Conservation (phyloP, 1,140 invertebrate species). For the Akabosia matsudoensis region DNA sequence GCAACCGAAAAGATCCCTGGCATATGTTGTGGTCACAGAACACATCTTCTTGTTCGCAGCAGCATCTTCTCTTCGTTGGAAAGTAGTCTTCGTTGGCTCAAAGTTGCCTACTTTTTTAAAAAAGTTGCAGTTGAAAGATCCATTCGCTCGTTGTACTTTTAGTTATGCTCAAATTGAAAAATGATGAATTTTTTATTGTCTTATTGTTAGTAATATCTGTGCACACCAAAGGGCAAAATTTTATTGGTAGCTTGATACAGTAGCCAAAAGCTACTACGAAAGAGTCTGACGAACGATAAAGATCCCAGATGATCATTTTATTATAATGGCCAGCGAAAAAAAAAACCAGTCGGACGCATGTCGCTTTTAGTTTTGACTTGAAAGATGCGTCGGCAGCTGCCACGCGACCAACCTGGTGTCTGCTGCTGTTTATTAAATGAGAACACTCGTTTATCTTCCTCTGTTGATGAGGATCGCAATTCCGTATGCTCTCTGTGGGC, state of each 20-base stretch:
- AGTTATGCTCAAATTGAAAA: too few relatives aligned
- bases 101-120: too few relatives aligned
- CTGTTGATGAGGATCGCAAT: neutral
- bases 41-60: neutral
- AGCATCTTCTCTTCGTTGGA: neutral
- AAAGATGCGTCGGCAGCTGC: conserved; percentile 22
- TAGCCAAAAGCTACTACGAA: neutral
- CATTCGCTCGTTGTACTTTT: too few relatives aligned
- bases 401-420: conserved; percentile 17
- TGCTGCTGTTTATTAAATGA: neutral
- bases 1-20: too few relatives aligned
- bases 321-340: neutral
- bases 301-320: conserved; percentile 16
- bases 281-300: neutral
- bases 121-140: too few relatives aligned
- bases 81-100: too few relatives aligned
- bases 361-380: neutral
- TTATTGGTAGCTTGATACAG: neutral
- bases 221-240: conserved; percentile 11
- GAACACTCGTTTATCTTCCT: neutral
- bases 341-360: conserved; percentile 16
- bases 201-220: too few relatives aligned
- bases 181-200: too few relatives aligned
- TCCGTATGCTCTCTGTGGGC: neutral
- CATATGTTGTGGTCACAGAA: too few relatives aligned